Evolutionary conservation across 2,888 invertebrate species (phyloP), one percentile per base, ranked within the genome.

Genomic region (Drosophila siamana): DNA sequence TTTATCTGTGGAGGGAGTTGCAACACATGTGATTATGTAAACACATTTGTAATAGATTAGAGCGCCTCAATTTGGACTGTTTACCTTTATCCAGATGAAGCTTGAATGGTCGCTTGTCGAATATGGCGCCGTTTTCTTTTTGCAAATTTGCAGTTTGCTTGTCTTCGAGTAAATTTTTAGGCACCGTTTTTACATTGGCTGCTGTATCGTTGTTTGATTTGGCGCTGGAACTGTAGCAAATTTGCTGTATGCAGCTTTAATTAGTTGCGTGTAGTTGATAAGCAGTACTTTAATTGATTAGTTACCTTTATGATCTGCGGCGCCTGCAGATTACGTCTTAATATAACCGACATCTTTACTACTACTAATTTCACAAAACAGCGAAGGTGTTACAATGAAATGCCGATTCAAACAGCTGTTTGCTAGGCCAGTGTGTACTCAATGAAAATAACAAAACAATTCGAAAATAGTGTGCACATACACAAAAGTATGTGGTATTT

Each of bases 71-170:
- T 7, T 1, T 11, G 0, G n/a, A 16, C 0, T 24, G 69, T 87
- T 91, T 92, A 91, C 95, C 96, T 68, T 94, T 94, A 90, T 96
- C 94, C 43, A 97, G 93, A 1, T 91, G 92, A 30, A 97, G 91
- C 92, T 95, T 96, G 80, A 98, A 97, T 0, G 99, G 98, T 90
- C 97, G 97, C 89, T 95, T 97, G 87, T 98, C 98, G 91, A 96
- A 98, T 40, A 97, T 94, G 36, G 93, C 92, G 7, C 98, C 98
- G 92, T 95, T 96, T 4, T 93, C 94, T 11, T 91, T 78, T 91
- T 97, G 97, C n/a, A 90, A 51, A 63, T 93, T 91, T 0, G 95
- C 94, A 0, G 95, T 93, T 88, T 95, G 95, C 19, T 94, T 88
- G 8, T 94, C 91, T 74, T 94, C 93, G 22, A 96, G 83, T 0